Base-by-base conservation (phyloP, 2,113 vertebrate genomes). In the Xenotilapia caudafasciata region DNA sequence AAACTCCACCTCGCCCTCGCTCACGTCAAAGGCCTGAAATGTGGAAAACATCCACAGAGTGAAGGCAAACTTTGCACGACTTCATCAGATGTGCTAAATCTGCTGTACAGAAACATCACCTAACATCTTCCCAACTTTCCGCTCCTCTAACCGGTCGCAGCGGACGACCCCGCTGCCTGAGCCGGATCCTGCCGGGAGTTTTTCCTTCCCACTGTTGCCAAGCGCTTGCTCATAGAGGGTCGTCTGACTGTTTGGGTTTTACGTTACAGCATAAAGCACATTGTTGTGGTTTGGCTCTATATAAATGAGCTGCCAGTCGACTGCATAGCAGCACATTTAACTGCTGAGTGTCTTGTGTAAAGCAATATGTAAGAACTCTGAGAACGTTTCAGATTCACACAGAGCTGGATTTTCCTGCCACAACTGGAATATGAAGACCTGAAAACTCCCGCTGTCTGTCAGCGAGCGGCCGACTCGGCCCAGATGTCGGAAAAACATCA, bases 401-500 rank as follows among this genome's bases (percentile, higher is more conserved):
- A 47, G 40, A 75, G 42, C 9, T 31, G 73, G 4, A 31, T 49
- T 49, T 49, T 77, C 23, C 42, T 45, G 0, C 70, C 42, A 49
- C 70, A 31, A 19, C 26, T 77, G 70, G 2, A 75, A 49, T 49
- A 31, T n/a, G 70, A 49, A 49, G 4, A 28, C 40, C 33, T 82
- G 68, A 68, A 1, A 53, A 49, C 45, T 79, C 82, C 56, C 14
- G 35, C 53, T 2, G 53, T 42, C 47, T 83, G 17, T 70, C 35
- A 45, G 45, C 23, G 40, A 54, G 70, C 51, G 5, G 26, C 15
- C 58, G 28, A 81, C 35, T 28, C 28, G 4, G 26, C 35, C 68
- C 82, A 84, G 40, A 83, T 82, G 84, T 79, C 1, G 13, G 21
- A 73, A 83, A 65, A 85, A 70, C 42, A 65, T 21, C 7, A 65